Evolutionary conservation across 2,797 vertebrate species (phyloP).

Genomic region (Bradypodion pumilum): DNA sequence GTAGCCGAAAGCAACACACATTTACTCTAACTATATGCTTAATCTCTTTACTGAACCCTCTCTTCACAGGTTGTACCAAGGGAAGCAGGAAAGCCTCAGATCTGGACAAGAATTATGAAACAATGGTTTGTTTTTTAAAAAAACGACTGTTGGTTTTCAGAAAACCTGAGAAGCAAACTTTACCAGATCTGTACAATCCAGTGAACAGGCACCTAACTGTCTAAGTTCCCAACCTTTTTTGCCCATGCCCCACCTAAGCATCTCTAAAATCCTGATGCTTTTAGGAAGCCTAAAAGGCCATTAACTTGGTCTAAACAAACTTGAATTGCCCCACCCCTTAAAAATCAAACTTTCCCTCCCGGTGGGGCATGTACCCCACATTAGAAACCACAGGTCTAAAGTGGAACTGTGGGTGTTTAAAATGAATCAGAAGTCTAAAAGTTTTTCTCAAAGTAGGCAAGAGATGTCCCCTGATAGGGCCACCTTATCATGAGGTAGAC

Average conservation of each 20-base stretch:
- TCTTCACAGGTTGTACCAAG: neutral
- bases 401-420: neutral
- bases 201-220: neutral
- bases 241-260: too few relatives aligned
- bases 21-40: slow-evolving; percentile 10
- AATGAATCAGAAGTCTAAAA: neutral
- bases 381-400: too few relatives aligned
- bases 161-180: neutral
- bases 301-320: too few relatives aligned
- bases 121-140: neutral
- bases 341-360: too few relatives aligned
- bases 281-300: too few relatives aligned
- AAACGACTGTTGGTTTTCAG: neutral
- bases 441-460: neutral
- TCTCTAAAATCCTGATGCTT: too few relatives aligned
- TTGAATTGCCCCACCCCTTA: too few relatives aligned
- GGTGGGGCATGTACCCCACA: too few relatives aligned
- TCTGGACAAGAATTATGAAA: neutral
- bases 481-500: neutral
- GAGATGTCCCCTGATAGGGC: too few relatives aligned
- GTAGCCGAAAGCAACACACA: slow-evolving; percentile 4
- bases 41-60: neutral
- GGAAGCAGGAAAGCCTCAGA: neutral
- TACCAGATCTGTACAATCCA: neutral
- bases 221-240: too few relatives aligned